Base-by-base conservation (phyloP, 1,140 invertebrate species). In the Drosophila auraria region DNA sequence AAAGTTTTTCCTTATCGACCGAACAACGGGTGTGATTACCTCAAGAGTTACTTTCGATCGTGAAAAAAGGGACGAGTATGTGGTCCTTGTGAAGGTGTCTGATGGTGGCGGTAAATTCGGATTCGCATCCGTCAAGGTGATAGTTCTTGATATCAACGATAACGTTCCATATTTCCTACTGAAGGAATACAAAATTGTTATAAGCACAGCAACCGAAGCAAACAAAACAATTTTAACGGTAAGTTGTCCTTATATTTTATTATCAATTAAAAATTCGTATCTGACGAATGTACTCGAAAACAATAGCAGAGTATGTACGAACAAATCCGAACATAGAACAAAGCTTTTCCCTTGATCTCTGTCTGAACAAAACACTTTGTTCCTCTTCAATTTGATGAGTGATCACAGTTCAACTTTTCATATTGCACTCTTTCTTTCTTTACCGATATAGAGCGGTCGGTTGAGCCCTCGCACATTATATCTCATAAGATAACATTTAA, bases 61-160 rank as follows among this genome's bases (percentile, higher is more conserved):
- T 30, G 98, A 99, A 93, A 82, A 93, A 14, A 94, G 95, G 74
- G 95, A 95, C 70, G 92, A 96, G 12, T 98, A 97, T 92, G 96
- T 97, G 89, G 94, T 98, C 58, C 95, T 96, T 0, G 95, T 99
- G 9, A 96, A 96, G 93, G 98, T 97, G n/a, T 96, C 95, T 14
- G 98, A 99, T 93, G 96, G 96, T 53, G 98, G 98, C 49, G 97
- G 97, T 6, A 95, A 95, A 89, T 95, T 96, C 54, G 96, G 96
- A 5, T 98, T 97, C 92, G 94, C 97, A 3, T 95, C 95, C 8
- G 95, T 99, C 6, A 94, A 96, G 82, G 95, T 99, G 9, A 95
- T 95, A 80, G 95, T 99, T 9, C 93, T 93, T 5, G 98, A 99
- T 94, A 95, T 95, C 59, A 99, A 99, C 93, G 98, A 99, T 91